Percentiles rank a stretch among this genome's conserved stretches.
phyloP scores from a whole-genome alignment of 2,113 vertebrate genomes.

The Terrapene triunguis region DNA sequence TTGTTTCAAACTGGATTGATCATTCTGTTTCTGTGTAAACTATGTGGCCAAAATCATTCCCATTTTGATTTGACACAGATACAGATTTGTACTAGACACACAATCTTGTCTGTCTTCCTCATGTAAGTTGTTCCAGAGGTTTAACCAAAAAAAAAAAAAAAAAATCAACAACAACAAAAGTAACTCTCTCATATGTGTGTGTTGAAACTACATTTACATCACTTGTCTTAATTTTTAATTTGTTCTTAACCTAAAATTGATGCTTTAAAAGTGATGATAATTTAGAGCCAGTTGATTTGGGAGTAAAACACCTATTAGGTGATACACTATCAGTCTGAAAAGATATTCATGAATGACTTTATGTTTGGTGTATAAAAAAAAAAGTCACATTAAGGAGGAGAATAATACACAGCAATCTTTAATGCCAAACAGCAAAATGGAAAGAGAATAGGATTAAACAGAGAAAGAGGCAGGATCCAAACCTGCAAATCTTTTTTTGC shows the following conservation, averaged over 20 bases:
- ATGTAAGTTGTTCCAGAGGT: neutral
- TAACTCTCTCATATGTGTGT: neutral
- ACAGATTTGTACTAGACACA: neutral
- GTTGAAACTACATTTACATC: neutral
- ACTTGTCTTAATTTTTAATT: constrained; percentile 22
- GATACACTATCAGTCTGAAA: neutral
- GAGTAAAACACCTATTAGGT: neutral
- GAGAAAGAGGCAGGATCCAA: neutral
- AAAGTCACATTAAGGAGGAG: neutral
- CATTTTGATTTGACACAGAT: neutral
- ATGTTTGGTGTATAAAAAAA: neutral
- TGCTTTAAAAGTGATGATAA: constrained; percentile 38
- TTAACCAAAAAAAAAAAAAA: constrained; percentile 18
- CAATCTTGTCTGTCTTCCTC: neutral
- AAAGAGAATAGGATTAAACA: neutral
- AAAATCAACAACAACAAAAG: neutral
- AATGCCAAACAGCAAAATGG: neutral
- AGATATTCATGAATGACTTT: neutral
- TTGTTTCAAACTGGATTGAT: neutral
- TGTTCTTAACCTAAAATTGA: constrained; percentile 9
- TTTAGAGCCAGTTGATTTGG: neutral
- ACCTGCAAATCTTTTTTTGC: neutral
- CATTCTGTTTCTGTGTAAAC: neutral
- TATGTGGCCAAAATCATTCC: neutral
- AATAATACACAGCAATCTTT: neutral